Percentiles rank a stretch among this genome's conserved stretches.
Evolutionary conservation across 2,113 vertebrate genomes (phyloP).

Genomic region (Microcebus murinus): DNA sequence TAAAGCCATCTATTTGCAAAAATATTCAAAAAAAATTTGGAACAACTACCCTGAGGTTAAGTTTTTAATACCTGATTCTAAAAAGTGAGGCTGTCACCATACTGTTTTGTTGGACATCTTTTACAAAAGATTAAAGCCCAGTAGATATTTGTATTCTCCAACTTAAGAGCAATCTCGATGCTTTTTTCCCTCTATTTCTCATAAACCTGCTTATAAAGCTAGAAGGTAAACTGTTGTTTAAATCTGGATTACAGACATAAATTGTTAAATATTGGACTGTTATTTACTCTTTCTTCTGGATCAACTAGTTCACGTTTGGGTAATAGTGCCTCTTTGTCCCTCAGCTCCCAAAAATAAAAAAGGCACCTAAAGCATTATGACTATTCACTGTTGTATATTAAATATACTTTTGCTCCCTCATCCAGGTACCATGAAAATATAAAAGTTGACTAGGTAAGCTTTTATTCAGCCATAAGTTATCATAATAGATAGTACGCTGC

Average conservation of each 20-base stretch:
- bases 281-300: neutral
- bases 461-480: conserved; percentile 43
- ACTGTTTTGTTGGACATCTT: neutral
- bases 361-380: neutral
- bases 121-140: neutral
- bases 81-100: neutral
- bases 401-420: neutral
- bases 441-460: neutral
- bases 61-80: neutral
- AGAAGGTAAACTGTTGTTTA: neutral
- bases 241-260: neutral
- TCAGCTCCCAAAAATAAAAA: neutral
- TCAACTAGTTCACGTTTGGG: neutral
- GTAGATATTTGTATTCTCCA: neutral
- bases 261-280: neutral
- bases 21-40: neutral
- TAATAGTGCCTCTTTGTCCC: neutral
- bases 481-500: neutral
- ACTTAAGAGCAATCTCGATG: neutral
- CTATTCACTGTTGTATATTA: neutral
- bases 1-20: neutral
- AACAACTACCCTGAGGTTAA: neutral
- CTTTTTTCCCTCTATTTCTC: neutral
- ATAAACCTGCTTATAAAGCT: neutral
- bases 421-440: neutral